phyloP scores from a whole-genome alignment of 37 sponge, comb jelly and placozoan genomes.

The Chondrilla cf. caribensis region DNA sequence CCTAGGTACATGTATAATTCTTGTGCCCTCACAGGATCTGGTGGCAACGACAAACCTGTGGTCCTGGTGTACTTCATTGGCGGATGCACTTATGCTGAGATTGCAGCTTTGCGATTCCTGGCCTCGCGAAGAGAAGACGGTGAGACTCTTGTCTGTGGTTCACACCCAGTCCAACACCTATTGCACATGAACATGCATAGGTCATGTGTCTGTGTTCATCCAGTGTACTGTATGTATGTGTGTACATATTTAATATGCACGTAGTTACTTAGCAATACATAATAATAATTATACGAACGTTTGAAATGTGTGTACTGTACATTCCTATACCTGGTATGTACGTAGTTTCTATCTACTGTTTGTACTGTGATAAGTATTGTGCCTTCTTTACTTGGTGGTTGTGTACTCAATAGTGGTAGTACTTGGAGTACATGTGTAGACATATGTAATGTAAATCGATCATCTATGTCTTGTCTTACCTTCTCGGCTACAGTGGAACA shows the following conservation, averaged over 20 bases:
- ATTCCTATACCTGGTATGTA: too few relatives aligned
- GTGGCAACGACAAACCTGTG: constrained; percentile 51
- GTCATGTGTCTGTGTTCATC: too few relatives aligned
- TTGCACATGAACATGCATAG: background rate
- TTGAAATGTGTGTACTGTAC: too few relatives aligned
- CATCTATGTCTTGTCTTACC: background rate
- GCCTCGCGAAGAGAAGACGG: constrained; percentile 74
- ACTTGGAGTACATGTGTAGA: background rate
- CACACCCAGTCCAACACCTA: background rate
- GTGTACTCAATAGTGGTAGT: background rate
- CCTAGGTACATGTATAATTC: too few relatives aligned
- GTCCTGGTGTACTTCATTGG: constrained; percentile 95
- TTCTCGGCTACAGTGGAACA: constrained; percentile 8
- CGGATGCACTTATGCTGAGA: constrained; percentile 92
- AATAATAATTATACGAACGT: too few relatives aligned
- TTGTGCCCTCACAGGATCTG: constrained; percentile 25
- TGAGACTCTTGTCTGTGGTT: constrained; percentile 16
- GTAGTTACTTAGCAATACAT: too few relatives aligned
- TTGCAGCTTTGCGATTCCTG: constrained; percentile 90
- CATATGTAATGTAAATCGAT: background rate
- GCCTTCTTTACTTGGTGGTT: too few relatives aligned
- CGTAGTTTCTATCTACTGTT: too few relatives aligned
- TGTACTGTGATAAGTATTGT: too few relatives aligned
- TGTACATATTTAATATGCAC: too few relatives aligned
- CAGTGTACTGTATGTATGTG: too few relatives aligned